Conservation (phyloP, 2,113 vertebrate genomes). For the Hyperopisus bebe region DNA sequence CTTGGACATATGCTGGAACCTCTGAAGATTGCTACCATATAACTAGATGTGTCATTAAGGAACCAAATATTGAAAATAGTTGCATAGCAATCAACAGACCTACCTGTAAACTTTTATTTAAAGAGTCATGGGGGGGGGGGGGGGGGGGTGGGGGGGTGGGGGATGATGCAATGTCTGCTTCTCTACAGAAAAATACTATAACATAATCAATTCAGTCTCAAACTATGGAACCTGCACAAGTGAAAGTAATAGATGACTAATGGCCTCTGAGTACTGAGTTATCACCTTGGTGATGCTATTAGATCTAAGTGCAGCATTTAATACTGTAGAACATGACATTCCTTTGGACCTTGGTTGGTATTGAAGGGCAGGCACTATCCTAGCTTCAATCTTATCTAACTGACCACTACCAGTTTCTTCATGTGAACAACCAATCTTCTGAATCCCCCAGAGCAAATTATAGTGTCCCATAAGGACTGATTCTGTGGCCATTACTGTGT, state of each 20-base stretch:
- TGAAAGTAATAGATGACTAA: neutral
- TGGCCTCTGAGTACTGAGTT: neutral
- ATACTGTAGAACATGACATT: neutral
- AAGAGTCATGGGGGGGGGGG: neutral
- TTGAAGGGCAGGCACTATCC: neutral
- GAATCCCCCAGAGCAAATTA: neutral
- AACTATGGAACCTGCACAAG: neutral
- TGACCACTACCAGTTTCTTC: neutral
- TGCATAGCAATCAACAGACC: neutral
- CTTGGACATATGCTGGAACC: neutral
- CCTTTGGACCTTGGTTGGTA: neutral
- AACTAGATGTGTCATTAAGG: neutral
- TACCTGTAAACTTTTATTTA: neutral
- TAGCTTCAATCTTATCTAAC: neutral
- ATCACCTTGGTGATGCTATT: neutral
- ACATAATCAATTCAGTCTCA: neutral
- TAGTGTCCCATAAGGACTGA: neutral
- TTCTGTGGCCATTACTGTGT: neutral
- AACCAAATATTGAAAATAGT: neutral
- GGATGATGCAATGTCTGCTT: neutral
- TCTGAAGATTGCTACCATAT: neutral
- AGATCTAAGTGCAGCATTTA: neutral
- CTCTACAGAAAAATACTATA: neutral
- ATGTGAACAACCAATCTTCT: neutral
- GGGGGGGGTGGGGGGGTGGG: too few relatives aligned